These are phyloP conservation scores for Trichogramma evanescens DNA, from an alignment of 2,888 invertebrate species.

Conservation along the genomic window DNA sequence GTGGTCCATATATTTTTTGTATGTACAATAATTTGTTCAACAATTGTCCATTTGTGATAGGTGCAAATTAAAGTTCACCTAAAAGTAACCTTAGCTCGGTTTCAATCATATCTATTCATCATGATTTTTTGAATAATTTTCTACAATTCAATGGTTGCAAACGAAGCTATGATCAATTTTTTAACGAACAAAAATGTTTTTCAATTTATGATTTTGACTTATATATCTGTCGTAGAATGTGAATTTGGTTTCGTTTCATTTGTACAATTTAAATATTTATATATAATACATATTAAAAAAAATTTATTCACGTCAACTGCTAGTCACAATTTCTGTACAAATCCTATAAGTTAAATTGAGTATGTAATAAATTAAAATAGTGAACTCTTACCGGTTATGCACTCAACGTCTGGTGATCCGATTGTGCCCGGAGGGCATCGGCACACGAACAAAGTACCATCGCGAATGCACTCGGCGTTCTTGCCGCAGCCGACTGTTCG, in stretches of 20 bases:
- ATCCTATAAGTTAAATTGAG: conserved; percentile 24
- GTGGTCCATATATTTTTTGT: conserved; percentile 21
- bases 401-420: conserved; percentile 66
- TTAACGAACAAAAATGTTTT: too few relatives aligned
- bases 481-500: conserved; percentile 76
- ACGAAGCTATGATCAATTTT: too few relatives aligned
- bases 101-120: conserved; percentile 48
- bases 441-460: conserved; percentile 77
- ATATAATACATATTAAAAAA: conserved; percentile 32
- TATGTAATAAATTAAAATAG: conserved; percentile 8
- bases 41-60: conserved; percentile 14
- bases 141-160: not conserved
- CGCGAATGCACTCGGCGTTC: conserved; percentile 80
- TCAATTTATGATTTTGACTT: too few relatives aligned
- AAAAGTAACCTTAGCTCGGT: conserved; percentile 30
- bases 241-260: too few relatives aligned
- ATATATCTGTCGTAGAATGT: too few relatives aligned
- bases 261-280: conserved; percentile 4
- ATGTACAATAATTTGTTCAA: conserved; percentile 11
- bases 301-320: conserved; percentile 26
- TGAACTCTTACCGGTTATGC: conserved; percentile 55
- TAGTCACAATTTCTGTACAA: conserved; percentile 46
- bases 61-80: conserved; percentile 14
- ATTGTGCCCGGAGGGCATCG: conserved; percentile 69
- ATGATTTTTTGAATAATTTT: conserved; percentile 39